These are phyloP conservation scores for Acromyrmex charruanus DNA, from an alignment of 1,140 invertebrate species.

Conservation along the genomic window DNA sequence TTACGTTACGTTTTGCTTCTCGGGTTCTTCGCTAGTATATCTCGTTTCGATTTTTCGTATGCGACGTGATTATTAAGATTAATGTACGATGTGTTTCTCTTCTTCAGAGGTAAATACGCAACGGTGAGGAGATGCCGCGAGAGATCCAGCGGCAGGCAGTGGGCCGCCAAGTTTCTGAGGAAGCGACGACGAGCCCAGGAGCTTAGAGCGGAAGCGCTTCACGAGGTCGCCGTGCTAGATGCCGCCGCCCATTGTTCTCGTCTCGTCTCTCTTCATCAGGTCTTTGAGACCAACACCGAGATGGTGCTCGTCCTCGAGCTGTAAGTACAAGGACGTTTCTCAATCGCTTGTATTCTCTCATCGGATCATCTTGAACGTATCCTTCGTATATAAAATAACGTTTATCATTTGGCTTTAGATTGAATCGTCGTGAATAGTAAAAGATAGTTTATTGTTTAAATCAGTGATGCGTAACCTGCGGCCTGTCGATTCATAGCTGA, in stretches of 20 bases:
- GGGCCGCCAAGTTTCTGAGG: conserved; percentile 98
- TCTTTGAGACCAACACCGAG: conserved; percentile 93
- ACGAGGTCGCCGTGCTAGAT: conserved; percentile 96
- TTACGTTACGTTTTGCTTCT: background rate
- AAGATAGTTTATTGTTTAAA: background rate
- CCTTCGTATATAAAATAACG: background rate
- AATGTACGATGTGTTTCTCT: conserved; percentile 68
- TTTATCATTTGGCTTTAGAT: background rate
- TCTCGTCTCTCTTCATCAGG: conserved; percentile 95
- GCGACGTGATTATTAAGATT: background rate
- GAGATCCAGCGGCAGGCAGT: conserved; percentile 93
- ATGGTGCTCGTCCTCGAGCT: conserved; percentile 95
- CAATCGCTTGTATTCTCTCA: background rate
- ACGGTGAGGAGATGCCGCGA: conserved; percentile 96
- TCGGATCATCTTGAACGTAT: conserved; percentile 2
- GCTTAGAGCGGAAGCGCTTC: conserved; percentile 93
- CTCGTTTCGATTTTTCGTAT: background rate
- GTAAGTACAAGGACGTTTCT: conserved; percentile 88
- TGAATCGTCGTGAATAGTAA: background rate
- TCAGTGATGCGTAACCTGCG: too few species aligned
- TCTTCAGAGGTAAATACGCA: conserved; percentile 97
- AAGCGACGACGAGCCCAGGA: conserved; percentile 94
- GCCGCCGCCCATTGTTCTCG: conserved; percentile 92
- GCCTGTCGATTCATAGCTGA: too few species aligned
- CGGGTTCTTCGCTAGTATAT: background rate